Conservation (phyloP, 2,797 vertebrate species). For the Oreochromis mossambicus region DNA sequence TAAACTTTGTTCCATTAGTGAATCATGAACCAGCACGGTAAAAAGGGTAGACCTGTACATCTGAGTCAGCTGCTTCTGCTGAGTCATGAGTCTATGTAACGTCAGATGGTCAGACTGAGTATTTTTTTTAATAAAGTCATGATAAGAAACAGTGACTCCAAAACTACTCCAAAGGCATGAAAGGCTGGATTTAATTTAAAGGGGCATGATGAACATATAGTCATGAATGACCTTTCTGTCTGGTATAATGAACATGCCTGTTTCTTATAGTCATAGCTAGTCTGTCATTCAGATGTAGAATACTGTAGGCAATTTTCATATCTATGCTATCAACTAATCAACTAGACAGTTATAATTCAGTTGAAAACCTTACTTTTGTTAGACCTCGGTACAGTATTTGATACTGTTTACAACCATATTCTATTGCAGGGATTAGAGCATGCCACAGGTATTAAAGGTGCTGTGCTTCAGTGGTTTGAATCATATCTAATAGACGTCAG, state of each 20-base stretch:
- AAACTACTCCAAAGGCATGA: not conserved
- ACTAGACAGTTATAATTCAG: not conserved
- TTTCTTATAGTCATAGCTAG: not conserved
- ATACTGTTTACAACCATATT: not conserved
- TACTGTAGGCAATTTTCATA: not conserved
- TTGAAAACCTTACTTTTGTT: not conserved
- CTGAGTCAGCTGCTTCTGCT: not conserved
- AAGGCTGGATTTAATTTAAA: not conserved
- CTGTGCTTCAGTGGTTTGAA: not conserved
- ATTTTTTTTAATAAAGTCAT: not conserved
- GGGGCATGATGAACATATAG: not conserved
- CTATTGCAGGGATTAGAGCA: not conserved
- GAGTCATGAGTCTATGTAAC: not conserved
- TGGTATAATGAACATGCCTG: not conserved
- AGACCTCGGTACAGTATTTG: not conserved
- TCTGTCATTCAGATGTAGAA: not conserved
- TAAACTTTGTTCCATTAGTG: not conserved
- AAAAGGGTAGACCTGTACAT: not conserved
- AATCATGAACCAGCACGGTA: not conserved
- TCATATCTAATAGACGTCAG: not conserved
- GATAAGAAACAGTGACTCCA: not conserved
- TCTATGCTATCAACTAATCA: not conserved
- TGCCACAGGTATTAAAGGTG: not conserved
- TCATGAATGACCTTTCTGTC: not conserved
- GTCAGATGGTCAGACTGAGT: not conserved